phyloP scores from a whole-genome alignment of 2,797 vertebrate species.

The Melanotaenia parkinsoni region DNA sequence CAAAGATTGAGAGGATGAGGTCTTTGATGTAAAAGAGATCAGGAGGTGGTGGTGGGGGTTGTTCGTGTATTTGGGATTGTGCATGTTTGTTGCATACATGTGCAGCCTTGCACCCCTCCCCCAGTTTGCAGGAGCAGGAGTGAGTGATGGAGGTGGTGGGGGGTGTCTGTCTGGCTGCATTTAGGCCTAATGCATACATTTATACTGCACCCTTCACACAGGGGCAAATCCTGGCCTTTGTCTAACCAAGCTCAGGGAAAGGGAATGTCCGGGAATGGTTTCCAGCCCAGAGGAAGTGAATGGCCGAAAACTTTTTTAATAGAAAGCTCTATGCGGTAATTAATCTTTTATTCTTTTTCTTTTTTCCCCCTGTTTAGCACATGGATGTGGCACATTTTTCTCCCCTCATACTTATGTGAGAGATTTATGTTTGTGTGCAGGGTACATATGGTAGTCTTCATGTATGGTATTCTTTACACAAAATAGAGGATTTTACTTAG shows the following conservation, averaged over 20 bases:
- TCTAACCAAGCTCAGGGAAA: slow-evolving; percentile 56
- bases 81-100: slow-evolving; percentile 60
- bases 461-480: background rate
- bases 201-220: slow-evolving; percentile 63
- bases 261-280: slow-evolving; percentile 64
- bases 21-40: slow-evolving; percentile 28
- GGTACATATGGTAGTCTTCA: slow-evolving; percentile 17
- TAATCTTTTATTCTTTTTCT: slow-evolving; percentile 19
- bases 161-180: slow-evolving; percentile 75
- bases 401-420: slow-evolving; percentile 19
- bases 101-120: slow-evolving; percentile 70
- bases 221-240: slow-evolving; percentile 73
- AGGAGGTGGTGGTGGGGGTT: background rate
- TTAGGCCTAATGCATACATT: slow-evolving; percentile 68
- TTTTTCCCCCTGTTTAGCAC: slow-evolving; percentile 34
- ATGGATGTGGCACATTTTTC: slow-evolving; percentile 41
- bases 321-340: slow-evolving; percentile 46
- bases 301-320: slow-evolving; percentile 52
- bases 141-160: slow-evolving; percentile 64
- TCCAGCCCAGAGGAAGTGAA: slow-evolving; percentile 70
- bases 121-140: slow-evolving; percentile 68
- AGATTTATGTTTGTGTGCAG: background rate
- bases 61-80: slow-evolving; percentile 31
- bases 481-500: background rate
- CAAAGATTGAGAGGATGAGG: slow-evolving; percentile 19